Percentiles rank a stretch among this genome's conserved stretches.
Conservation (phyloP, 2,113 vertebrate genomes). For the Pampusana beccarii region DNA sequence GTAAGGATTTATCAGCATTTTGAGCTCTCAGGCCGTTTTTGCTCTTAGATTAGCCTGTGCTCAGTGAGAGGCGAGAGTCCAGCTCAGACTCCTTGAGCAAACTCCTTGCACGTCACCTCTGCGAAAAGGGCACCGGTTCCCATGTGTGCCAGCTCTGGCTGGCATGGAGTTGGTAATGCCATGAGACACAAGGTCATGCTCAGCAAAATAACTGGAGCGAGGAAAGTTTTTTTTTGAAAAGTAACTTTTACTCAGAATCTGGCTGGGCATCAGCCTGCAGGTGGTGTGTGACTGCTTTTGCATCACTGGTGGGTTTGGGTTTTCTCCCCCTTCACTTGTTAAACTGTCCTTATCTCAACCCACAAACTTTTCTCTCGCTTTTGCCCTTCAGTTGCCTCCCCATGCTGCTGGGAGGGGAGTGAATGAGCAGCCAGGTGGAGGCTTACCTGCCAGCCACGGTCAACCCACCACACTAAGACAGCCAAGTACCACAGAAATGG, state of each 20-base stretch:
- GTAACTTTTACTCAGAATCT: neutral
- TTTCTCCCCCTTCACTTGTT: neutral
- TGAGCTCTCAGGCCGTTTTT: neutral
- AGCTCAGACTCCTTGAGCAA: neutral
- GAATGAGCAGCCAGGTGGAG: no score
- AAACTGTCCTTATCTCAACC: neutral
- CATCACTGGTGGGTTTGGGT: no score
- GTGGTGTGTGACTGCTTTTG: neutral
- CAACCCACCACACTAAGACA: no score
- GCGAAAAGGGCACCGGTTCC: neutral
- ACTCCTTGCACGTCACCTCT: no score
- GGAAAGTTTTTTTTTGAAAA: neutral
- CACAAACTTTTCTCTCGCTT: no score
- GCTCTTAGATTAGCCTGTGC: neutral
- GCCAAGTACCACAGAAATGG: neutral
- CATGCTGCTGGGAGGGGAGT: no score
- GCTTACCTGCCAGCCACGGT: no score
- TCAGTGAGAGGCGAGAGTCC: neutral
- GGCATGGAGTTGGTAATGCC: neutral
- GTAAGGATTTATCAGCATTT: neutral
- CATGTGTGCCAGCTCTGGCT: fast-evolving
- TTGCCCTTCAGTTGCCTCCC: no score
- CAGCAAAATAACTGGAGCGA: neutral
- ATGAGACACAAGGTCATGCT: neutral
- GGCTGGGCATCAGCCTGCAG: neutral